Evolutionary conservation across 2,113 vertebrate species (phyloP).

Genomic region (Piliocolobus tephrosceles): DNA sequence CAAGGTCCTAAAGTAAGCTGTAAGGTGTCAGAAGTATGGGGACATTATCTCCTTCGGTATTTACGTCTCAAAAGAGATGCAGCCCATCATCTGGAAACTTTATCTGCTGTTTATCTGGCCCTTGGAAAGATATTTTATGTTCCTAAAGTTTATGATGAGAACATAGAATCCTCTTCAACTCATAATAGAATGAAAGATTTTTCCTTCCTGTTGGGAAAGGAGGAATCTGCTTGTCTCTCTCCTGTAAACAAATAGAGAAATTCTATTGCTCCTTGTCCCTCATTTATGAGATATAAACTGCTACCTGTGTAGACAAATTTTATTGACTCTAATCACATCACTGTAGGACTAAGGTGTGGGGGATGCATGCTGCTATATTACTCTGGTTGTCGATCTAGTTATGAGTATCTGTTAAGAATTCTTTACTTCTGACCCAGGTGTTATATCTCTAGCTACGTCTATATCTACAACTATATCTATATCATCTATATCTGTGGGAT

Average conservation of each 20-base stretch:
- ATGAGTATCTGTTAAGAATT: not conserved
- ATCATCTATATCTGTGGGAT: not conserved
- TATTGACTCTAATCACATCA: not conserved
- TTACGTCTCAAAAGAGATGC: not conserved
- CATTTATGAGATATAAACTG: not conserved
- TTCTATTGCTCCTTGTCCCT: not conserved
- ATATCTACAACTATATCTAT: not conserved
- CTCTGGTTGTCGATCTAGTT: not conserved
- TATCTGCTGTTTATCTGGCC: not conserved
- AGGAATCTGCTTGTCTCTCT: not conserved
- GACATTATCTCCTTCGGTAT: not conserved
- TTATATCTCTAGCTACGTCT: not conserved
- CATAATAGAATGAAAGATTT: not conserved
- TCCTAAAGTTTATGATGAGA: not conserved
- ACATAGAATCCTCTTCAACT: not conserved
- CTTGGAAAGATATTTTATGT: not conserved
- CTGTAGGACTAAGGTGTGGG: not conserved
- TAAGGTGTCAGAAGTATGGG: not conserved
- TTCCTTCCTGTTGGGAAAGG: not conserved
- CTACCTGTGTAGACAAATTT: not conserved
- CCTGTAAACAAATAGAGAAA: not conserved
- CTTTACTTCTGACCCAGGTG: not conserved
- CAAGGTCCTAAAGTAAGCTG: not conserved
- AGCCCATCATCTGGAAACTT: not conserved
- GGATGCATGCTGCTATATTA: not conserved